These are phyloP conservation scores for Ornithorhynchus anatinus DNA, from an alignment of 2,113 vertebrate species.

Conservation along the genomic window DNA sequence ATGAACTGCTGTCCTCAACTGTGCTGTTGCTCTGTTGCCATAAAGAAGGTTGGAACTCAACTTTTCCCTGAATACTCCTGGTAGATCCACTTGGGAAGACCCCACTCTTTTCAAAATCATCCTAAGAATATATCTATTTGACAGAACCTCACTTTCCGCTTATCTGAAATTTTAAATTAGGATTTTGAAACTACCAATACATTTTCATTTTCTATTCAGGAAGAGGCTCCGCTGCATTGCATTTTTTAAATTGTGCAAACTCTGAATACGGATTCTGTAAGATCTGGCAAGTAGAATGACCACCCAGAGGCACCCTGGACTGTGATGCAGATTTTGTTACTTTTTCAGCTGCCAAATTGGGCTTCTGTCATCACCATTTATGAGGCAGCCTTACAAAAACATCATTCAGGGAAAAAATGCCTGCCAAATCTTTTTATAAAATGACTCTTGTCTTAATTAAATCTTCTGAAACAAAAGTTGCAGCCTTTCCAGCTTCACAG, in stretches of 20 bases:
- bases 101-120: neutral
- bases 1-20: too few relatives aligned
- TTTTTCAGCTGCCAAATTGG: conserved; percentile 39
- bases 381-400: conserved; percentile 14
- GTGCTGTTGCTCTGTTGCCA: conserved; percentile 23
- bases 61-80: too few relatives aligned
- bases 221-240: conserved; percentile 37
- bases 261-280: conserved; percentile 36
- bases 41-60: conserved; percentile 24
- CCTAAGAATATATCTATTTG: too few relatives aligned
- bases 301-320: neutral
- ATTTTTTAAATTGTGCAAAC: conserved; percentile 48
- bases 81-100: too few relatives aligned
- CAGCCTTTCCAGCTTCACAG: neutral
- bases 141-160: too few relatives aligned
- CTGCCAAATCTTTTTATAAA: conserved; percentile 34
- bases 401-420: conserved; percentile 36
- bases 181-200: neutral
- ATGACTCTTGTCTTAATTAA: conserved; percentile 49
- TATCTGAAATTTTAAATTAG: conserved; percentile 3
- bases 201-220: conserved; percentile 39
- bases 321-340: conserved; percentile 28
- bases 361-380: conserved; percentile 23
- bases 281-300: conserved; percentile 37
- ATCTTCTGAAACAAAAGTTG: conserved; percentile 15